Evolutionary conservation across 37 sponge, comb jelly and placozoan species (phyloP), one percentile per base, ranked within the genome.

Genomic region (Chondrilla cf. caribensis): DNA sequence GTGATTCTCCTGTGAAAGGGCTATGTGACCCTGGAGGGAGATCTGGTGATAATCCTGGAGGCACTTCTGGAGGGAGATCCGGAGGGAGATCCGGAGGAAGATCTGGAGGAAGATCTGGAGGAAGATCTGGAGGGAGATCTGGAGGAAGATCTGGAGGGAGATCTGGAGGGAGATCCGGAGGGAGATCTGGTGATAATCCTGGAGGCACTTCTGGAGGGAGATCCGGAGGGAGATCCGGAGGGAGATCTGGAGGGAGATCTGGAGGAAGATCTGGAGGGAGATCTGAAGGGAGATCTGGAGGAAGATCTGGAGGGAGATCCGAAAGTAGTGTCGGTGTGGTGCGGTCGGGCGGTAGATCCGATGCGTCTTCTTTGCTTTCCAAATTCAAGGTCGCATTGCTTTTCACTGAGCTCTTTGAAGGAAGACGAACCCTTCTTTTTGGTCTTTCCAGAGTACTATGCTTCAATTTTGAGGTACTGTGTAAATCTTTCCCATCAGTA

Each of bases 391-490:
- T 17, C 6, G 76, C 15, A 3, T 5, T 39, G 41, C 44, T 73
- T 19, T 73, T 37, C 76, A 43, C 38, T 15, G 25, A 40, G 3
- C 41, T 73, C 25, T 25, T 37, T 18, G 76, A 73, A 32, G 76
- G 76, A 22, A 73, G 36, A 55, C 86, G 81, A 0, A 78, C 78
- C 68, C 85, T 85, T 28, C 90, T 71, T 42, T 57, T 81, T 11
- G 90, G 90, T 47, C 90, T 54, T 7, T 89, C 72, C 15, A 54
- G 39, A 5, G 86, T 89, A 7, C 31, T 39, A 40, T 89, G 90
- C 57, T 57, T 65, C 31, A 89, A 70, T 75, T 67, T 76, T 17
- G 77, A 79, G 8, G 55, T n/a, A 47, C 51, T 47, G 51, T 6
- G 9, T 14, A 47, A 14, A 26, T 75, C 37, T 32, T 37, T 32